These are phyloP conservation scores for Pachyramphus minor DNA, from an alignment of 2,113 vertebrate genomes.

Conservation along the genomic window DNA sequence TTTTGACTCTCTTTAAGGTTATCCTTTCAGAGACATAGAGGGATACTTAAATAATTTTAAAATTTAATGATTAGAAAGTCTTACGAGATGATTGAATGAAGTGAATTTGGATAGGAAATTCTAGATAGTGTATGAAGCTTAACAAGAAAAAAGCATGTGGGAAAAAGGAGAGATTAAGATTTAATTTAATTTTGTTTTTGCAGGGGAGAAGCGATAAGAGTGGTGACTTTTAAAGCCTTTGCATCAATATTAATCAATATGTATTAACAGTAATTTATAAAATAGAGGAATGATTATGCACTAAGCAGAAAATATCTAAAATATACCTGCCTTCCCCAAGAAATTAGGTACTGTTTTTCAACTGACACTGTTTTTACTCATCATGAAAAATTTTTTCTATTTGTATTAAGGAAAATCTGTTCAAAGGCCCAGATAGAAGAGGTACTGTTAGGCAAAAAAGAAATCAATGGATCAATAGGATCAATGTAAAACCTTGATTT, in stretches of 20 bases:
- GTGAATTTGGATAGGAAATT: background rate
- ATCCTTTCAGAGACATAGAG: background rate
- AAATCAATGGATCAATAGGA: background rate
- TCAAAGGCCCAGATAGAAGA: background rate
- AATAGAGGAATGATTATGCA: background rate
- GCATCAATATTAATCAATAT: background rate
- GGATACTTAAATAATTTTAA: background rate
- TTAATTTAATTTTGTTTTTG: background rate
- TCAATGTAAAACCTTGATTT: background rate
- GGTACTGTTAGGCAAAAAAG: background rate
- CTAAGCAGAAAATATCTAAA: background rate
- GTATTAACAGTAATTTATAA: background rate
- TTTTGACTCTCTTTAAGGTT: background rate
- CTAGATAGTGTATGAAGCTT: background rate
- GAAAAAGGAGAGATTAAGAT: background rate
- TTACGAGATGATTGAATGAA: background rate
- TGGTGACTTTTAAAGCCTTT: background rate
- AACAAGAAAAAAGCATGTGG: background rate
- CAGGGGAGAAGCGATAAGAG: background rate
- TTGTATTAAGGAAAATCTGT: background rate
- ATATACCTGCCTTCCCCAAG: fast-evolving
- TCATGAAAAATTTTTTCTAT: background rate
- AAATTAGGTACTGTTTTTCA: background rate
- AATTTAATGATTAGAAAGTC: background rate
- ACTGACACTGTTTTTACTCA: background rate